These are phyloP conservation scores for Alces alces DNA, from an alignment of 2,113 vertebrate species.

Conservation along the genomic window DNA sequence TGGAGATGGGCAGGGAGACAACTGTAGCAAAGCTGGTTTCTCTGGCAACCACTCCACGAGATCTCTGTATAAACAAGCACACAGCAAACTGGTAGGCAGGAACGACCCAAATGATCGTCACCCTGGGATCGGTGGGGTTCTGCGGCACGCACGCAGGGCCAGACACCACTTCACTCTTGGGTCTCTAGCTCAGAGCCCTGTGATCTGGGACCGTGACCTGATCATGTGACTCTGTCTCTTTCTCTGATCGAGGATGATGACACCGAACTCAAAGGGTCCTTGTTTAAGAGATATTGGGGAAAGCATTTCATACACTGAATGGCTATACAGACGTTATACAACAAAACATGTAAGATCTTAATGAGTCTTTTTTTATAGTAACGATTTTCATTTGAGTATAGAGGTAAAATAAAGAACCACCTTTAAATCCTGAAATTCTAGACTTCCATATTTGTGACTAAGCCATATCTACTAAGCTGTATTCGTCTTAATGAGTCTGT, in stretches of 20 bases:
- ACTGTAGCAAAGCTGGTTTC: neutral
- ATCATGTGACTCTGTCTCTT: neutral
- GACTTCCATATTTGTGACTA: neutral
- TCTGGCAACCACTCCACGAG: neutral
- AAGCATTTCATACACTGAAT: neutral
- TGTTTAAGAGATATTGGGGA: neutral
- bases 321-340: neutral
- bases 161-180: neutral
- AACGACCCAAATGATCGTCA: neutral
- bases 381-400: neutral
- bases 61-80: neutral
- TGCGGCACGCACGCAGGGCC: neutral
- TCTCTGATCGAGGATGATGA: neutral
- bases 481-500: neutral
- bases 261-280: neutral
- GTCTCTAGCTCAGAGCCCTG: neutral
- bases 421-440: constrained; percentile 12
- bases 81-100: neutral
- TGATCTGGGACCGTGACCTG: neutral
- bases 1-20: neutral
- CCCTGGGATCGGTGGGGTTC: neutral
- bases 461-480: neutral
- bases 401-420: neutral
- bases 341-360: neutral
- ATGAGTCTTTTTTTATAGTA: neutral